Evolutionary conservation across 2,113 vertebrate species (phyloP).

Genomic region (Calonectris borealis): DNA sequence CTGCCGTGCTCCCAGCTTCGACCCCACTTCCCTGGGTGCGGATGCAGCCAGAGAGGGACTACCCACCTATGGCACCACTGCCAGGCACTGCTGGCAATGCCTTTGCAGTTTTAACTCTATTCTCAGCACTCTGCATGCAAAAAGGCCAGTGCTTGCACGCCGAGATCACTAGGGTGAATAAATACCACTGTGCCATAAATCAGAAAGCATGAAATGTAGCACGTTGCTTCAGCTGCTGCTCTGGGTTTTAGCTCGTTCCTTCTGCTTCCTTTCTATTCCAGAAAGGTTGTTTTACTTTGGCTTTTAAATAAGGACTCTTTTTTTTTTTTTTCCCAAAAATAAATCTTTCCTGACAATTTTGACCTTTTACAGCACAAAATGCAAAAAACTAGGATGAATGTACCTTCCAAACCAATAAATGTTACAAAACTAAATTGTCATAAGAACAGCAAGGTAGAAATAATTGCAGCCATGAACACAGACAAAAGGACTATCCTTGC

Average conservation of each 20-base stretch:
- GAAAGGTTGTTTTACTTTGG: not conserved
- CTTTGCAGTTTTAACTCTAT: accelerated
- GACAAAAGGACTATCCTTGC: not conserved
- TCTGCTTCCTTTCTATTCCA: not conserved
- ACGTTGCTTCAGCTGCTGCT: not conserved
- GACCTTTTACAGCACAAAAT: slow-evolving; percentile 57
- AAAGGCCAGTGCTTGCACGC: accelerated
- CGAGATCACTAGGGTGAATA: not conserved
- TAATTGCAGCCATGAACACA: not conserved
- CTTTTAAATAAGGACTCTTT: not conserved
- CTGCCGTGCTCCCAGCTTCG: accelerated
- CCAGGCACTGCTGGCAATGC: not conserved
- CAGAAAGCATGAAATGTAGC: not conserved
- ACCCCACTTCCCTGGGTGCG: not conserved
- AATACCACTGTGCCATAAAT: not conserved
- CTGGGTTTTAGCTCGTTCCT: not conserved
- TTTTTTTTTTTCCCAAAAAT: not conserved
- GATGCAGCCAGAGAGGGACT: not conserved
- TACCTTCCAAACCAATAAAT: slow-evolving; percentile 33
- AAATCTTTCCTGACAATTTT: slow-evolving; percentile 59
- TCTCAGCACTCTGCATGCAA: not conserved
- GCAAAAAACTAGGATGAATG: slow-evolving; percentile 3
- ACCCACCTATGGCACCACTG: not conserved
- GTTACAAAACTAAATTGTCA: not conserved
- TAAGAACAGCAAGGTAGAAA: not conserved